phyloP scores from a whole-genome alignment of 2,888 invertebrate species.

The Choreutis nemorana region DNA sequence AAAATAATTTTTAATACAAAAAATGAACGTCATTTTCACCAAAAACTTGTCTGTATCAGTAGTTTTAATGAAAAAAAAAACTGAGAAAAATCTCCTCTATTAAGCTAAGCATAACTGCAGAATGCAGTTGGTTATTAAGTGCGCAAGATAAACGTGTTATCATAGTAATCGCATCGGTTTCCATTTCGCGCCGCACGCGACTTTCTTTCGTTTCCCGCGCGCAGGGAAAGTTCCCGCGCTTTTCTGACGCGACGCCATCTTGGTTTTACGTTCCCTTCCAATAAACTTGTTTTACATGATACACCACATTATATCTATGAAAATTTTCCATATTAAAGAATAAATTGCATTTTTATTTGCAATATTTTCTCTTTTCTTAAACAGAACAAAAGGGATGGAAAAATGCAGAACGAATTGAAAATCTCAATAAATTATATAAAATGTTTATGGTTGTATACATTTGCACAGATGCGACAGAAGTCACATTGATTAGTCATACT shows the following conservation, averaged over 20 bases:
- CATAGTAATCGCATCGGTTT: constrained; percentile 53
- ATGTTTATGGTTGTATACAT: no score
- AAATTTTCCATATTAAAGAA: no score
- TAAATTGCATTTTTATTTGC: no score
- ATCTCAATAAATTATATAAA: no score
- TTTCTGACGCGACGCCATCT: constrained; percentile 59
- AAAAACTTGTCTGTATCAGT: constrained; percentile 1
- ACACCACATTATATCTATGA: neutral
- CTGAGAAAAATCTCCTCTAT: constrained; percentile 3
- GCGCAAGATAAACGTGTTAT: constrained; percentile 38
- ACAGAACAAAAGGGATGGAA: no score
- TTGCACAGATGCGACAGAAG: no score
- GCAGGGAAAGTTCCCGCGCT: constrained; percentile 59
- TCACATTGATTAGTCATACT: no score
- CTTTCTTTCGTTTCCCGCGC: constrained; percentile 63
- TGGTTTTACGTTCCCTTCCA: constrained; percentile 17
- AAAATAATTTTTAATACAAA: neutral
- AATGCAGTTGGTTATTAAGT: constrained; percentile 27
- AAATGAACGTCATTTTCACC: neutral
- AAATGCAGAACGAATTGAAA: no score
- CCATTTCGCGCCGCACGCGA: constrained; percentile 53
- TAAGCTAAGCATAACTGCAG: no score
- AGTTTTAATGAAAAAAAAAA: constrained; percentile 4
- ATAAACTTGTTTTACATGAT: neutral
- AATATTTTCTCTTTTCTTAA: no score